Evolutionary conservation across 2,888 invertebrate genomes (phyloP), one percentile per base, ranked within the genome.

Genomic region (Rhodophaea formosa): DNA sequence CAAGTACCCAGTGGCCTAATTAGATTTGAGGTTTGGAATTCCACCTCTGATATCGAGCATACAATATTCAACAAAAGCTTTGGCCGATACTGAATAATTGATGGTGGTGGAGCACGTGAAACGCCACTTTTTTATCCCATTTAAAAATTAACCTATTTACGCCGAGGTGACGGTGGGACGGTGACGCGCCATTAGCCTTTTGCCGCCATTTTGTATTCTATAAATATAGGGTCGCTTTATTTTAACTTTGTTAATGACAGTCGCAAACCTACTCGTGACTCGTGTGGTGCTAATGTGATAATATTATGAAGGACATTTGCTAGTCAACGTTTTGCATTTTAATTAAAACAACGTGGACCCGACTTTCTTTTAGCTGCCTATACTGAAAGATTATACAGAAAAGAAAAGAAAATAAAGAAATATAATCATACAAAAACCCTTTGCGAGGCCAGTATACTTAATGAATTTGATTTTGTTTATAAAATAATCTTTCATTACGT

Each of bases 61-160:
- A 60, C 61, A 62, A 62, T 63, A 62, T 63, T 63, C 63, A 66
- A 64, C 67, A 65, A 66, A 64, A 65, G 66, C 68, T 72, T 67
- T 66, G 70, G 65, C 70, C 72, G 67, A 69, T 71, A 69, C 68
- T 80, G 71, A 83, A 85, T 85, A 81, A 84, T 80, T 80, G 72
- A 85, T 84, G 74, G 66, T 68, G 68, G 65, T 66, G 55, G 66
- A 68, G 65, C 79, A 78, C 78, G 72, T 73, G 71, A 81, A 82
- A 74, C 74, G 72, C 70, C 71, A 75, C 71, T 79, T 82, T 69
- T 79, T 77, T 72, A 78, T 74, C 74, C 77, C 69, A 77, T 78
- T 81, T 80, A 68, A 74, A 74, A 80, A 76, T 78, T 67, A 74
- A 71, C 69, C 72, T 71, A 71, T 72, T 77, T 80, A 74, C 69